Base-by-base conservation (phyloP, 2,113 vertebrate species). In the Thermophis baileyi region DNA sequence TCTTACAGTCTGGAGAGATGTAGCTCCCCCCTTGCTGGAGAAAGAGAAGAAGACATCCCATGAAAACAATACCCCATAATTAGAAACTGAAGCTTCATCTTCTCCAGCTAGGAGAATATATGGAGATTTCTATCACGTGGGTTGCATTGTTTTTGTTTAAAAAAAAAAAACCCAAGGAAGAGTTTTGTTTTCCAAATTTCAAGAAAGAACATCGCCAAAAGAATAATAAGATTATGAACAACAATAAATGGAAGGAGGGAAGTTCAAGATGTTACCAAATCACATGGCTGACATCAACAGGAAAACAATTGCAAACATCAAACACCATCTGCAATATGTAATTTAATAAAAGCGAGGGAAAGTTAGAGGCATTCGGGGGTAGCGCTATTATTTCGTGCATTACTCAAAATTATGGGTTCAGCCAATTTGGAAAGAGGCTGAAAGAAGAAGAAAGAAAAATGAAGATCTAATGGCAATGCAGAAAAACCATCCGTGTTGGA, bases 1-100 rank as follows among this genome's bases (percentile, higher is more conserved):
- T 53, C 44, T 27, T 87, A 51, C 95, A 95, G 74, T 93, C 92
- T 1, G 55, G 9, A 18, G 55, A 63, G 4, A 94, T 53, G 30
- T 89, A 91, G 1, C 22, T 92, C 5, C 93, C 86, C 2, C 94
- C 93, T 7, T 51, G 86, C 92, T 94, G 6, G 55, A 4, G 54
- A 44, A 85, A 87, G 25, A 60, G 54, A 60, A 20, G n/a, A 9
- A 85, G 30, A 20, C 18, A 35, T 11, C 27, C 27, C 25, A 24
- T 55, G 25, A 85, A 86, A 86, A 81, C 16, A 27, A 47, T 3
- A 18, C 8, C 24, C 11, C 44, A 40, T 27, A 27, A 51, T 92
- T 7, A 8, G 2, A 35, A 9, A 55, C 18, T 6, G 20, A 25
- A 91, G 30, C 20, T 27, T 85, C 51, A 27, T 16, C 54, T 46